Percentiles rank a stretch among this genome's conserved stretches.
Evolutionary conservation across 1,140 invertebrate species (phyloP).

Genomic region (Hylyphantes graminicola): DNA sequence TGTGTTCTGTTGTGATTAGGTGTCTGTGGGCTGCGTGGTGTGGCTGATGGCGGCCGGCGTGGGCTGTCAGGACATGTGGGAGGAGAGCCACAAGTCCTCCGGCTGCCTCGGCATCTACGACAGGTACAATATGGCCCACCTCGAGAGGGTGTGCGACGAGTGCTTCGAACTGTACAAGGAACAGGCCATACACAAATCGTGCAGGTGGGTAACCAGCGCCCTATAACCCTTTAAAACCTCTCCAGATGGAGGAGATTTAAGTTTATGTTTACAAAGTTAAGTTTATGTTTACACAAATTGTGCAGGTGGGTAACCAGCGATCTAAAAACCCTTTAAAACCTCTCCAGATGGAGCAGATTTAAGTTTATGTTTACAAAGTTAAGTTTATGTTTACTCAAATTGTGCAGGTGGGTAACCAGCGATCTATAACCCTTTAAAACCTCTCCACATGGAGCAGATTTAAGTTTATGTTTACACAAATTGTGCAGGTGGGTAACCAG

Average conservation of each 20-base stretch:
- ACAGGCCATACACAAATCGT: neutral
- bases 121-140: slow-evolving; percentile 20
- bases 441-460: neutral
- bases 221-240: neutral
- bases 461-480: too few relatives aligned
- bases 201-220: neutral
- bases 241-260: neutral
- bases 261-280: too few relatives aligned
- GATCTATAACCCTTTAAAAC: neutral
- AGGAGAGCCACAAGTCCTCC: neutral
- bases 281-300: neutral
- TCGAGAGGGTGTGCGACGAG: slow-evolving; percentile 19
- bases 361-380: too few relatives aligned
- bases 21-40: neutral
- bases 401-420: neutral
- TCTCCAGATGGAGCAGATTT: neutral
- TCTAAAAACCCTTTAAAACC: neutral
- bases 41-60: neutral
- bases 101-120: slow-evolving; percentile 9
- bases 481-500: too few relatives aligned
- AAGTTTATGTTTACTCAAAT: too few relatives aligned
- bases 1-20: too few relatives aligned
- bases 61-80: neutral
- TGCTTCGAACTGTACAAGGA: slow-evolving; percentile 19
- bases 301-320: neutral